Percentiles rank a stretch among this genome's conserved stretches.
Conservation (phyloP, 2,888 invertebrate species). For the Euclidia mi region DNA sequence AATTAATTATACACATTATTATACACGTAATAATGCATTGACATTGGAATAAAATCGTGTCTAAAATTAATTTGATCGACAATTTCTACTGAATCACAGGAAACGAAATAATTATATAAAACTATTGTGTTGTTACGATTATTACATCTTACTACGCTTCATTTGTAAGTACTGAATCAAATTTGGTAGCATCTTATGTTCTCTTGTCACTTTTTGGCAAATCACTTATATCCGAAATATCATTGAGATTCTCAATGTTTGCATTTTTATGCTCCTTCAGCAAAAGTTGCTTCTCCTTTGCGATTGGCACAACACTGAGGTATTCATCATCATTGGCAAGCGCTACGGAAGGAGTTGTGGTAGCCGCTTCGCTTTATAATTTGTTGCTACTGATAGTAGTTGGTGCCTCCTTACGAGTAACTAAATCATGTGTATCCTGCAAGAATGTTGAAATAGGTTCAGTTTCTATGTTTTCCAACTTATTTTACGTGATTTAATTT, state of each 20-base stretch:
- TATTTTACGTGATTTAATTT: constrained; percentile 20
- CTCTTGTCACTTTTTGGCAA: constrained; percentile 85
- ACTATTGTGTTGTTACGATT: constrained; percentile 57
- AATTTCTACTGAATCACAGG: constrained; percentile 77
- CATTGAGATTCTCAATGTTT: constrained; percentile 77
- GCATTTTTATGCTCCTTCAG: constrained; percentile 72
- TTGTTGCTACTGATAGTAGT: constrained; percentile 46
- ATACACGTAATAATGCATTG: constrained; percentile 57
- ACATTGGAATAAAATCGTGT: constrained; percentile 62
- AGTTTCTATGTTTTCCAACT: constrained; percentile 47
- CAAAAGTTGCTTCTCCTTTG: constrained; percentile 65
- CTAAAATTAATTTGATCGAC: constrained; percentile 66
- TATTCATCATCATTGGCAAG: constrained; percentile 62
- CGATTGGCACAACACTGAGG: constrained; percentile 81
- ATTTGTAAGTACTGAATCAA: constrained; percentile 75
- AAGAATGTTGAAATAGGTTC: constrained; percentile 77
- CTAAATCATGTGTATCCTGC: constrained; percentile 82
- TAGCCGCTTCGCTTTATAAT: constrained; percentile 46
- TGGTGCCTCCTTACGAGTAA: constrained; percentile 55
- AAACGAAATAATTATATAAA: constrained; percentile 77
- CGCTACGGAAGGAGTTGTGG: constrained; percentile 33
- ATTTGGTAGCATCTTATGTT: constrained; percentile 79
- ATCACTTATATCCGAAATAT: constrained; percentile 87
- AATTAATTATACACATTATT: constrained; percentile 41
- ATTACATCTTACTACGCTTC: constrained; percentile 72